These are phyloP conservation scores for Chrysina gloriosa DNA, from an alignment of 2,888 invertebrate species.

Conservation along the genomic window DNA sequence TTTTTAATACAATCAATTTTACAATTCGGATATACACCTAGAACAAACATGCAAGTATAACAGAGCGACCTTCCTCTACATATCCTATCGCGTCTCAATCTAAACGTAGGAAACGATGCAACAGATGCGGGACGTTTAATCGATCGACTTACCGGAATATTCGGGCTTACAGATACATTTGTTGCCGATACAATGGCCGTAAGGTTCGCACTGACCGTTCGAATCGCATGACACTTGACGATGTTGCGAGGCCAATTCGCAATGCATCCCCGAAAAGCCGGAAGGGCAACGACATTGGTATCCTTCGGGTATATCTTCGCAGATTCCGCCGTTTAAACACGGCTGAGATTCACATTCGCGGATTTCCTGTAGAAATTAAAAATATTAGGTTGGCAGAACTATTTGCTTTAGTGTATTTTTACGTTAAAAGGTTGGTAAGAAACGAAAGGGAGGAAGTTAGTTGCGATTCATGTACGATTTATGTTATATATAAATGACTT, in stretches of 20 bases:
- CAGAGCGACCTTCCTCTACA: conserved; percentile 5
- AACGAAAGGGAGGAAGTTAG: no score
- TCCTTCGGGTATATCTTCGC: conserved; percentile 69
- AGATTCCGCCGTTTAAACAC: conserved; percentile 72
- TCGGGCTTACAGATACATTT: conserved; percentile 76
- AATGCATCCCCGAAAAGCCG: conserved; percentile 69
- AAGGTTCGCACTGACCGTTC: conserved; percentile 37
- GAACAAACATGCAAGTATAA: conserved; percentile 36
- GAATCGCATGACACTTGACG: conserved; percentile 55
- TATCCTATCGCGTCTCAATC: not conserved
- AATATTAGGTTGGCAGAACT: not conserved
- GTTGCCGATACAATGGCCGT: conserved; percentile 37
- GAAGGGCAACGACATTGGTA: conserved; percentile 70
- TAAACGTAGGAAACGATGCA: not conserved
- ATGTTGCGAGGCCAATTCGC: conserved; percentile 64
- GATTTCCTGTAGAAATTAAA: conserved; percentile 59
- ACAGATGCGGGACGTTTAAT: conserved; percentile 1
- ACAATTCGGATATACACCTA: conserved; percentile 58
- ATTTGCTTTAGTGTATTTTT: not conserved
- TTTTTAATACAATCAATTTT: conserved; percentile 71
- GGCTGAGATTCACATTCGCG: conserved; percentile 72
- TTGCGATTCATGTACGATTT: no score
- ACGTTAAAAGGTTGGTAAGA: no score
- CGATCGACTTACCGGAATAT: conserved; percentile 66
- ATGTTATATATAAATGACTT: no score